phyloP scores from a whole-genome alignment of 2,113 vertebrate species.

The Furnarius figulus region DNA sequence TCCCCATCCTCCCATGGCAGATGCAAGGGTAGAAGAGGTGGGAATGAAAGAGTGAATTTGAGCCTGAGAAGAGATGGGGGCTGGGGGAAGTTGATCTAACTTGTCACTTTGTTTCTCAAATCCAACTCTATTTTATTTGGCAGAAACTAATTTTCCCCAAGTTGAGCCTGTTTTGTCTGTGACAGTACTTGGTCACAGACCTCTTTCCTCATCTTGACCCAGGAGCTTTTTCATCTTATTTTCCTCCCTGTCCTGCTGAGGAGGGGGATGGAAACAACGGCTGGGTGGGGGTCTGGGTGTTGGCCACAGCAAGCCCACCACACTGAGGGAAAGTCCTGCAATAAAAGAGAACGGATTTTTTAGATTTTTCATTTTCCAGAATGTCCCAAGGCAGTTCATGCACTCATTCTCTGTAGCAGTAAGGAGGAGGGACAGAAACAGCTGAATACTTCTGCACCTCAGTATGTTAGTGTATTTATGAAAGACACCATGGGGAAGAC shows the following conservation, averaged over 20 bases:
- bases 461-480: not conserved
- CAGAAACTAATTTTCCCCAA: not conserved
- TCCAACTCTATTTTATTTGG: not conserved
- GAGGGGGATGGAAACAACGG: not conserved
- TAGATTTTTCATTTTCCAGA: not conserved
- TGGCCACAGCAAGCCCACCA: not conserved
- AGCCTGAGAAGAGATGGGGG: not conserved
- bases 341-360: not conserved
- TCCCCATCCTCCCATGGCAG: not conserved
- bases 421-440: not conserved
- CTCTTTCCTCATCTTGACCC: not conserved
- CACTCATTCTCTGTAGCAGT: not conserved
- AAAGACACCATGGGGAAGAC: not conserved
- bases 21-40: not conserved
- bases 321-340: not conserved
- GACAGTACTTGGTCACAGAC: not conserved
- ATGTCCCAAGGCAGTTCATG: not conserved
- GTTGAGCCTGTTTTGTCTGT: accelerated
- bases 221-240: not conserved
- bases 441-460: not conserved
- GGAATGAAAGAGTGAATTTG: not conserved
- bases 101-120: not conserved
- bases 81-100: not conserved
- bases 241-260: not conserved
- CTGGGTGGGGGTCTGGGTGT: not conserved